A percentile compares a stretch with the other conserved stretches of the same genome.
Conservation (phyloP, 2,797 vertebrate species). For the Hippocampus kuda region DNA sequence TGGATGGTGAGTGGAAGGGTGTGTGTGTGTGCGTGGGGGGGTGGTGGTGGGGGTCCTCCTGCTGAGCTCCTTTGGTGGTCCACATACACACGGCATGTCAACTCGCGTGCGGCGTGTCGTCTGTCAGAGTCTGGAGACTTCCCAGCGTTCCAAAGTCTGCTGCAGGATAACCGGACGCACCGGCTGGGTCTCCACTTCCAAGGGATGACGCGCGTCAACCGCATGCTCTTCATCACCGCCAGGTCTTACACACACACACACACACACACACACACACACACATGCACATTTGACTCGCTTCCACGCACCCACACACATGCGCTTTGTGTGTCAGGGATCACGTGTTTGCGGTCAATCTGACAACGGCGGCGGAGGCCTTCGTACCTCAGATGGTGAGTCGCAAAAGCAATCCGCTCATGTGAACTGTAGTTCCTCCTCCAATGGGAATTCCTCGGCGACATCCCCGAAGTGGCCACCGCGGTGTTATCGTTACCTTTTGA, state of each 20-base stretch:
- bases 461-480: too few species aligned
- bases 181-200: constrained; percentile 89
- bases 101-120: too few species aligned
- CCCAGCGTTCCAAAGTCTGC: constrained; percentile 83
- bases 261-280: background rate
- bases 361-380: constrained; percentile 74
- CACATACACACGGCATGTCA: background rate
- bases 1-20: constrained; percentile 40
- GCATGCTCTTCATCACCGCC: constrained; percentile 88
- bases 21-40: background rate
- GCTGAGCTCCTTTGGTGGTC: too few species aligned
- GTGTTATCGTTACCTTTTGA: too few species aligned
- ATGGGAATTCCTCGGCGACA: too few species aligned
- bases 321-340: constrained; percentile 72
- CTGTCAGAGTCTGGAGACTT: constrained; percentile 77
- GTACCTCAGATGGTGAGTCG: constrained; percentile 78
- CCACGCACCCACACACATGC: background rate
- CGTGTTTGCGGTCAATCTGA: constrained; percentile 90
- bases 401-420: background rate
- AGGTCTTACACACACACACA: constrained; percentile 60
- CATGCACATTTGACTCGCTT: background rate
- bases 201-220: constrained; percentile 87
- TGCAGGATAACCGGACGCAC: constrained; percentile 81
- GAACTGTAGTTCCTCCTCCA: too few species aligned
- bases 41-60: background rate